These are phyloP conservation scores for Acinonyx jubatus DNA, from an alignment of 2,113 vertebrate species.

Conservation along the genomic window DNA sequence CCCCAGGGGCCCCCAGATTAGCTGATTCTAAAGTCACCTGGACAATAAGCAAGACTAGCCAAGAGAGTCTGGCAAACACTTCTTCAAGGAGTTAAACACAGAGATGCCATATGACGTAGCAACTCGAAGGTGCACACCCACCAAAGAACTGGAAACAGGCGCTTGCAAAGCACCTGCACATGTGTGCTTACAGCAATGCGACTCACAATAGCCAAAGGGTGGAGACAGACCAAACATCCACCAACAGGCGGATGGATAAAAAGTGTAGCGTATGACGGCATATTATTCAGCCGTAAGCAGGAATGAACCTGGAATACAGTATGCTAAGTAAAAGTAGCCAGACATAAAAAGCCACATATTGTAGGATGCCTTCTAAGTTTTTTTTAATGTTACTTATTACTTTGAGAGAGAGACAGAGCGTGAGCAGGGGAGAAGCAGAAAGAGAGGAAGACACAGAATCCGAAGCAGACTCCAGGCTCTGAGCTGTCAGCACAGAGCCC, in stretches of 20 bases:
- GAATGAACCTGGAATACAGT: background rate
- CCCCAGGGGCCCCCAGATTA: background rate
- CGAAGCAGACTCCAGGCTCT: no score
- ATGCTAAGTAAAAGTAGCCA: background rate
- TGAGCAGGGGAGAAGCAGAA: no score
- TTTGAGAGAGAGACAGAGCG: no score
- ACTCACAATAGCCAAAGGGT: background rate
- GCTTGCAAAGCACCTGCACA: background rate
- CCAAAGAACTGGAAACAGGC: background rate
- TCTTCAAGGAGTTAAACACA: background rate
- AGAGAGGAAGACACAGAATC: no score
- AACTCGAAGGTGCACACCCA: background rate
- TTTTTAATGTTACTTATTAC: no score
- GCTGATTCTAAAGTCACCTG: background rate
- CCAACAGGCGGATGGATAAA: background rate
- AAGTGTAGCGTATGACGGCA: rapidly evolving
- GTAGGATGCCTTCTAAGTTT: no score
- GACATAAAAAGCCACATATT: background rate
- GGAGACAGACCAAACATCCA: background rate
- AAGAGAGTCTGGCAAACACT: background rate
- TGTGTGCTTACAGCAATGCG: rapidly evolving
- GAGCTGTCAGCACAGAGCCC: no score
- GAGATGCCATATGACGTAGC: background rate
- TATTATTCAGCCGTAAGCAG: background rate
- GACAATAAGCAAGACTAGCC: background rate